These are phyloP conservation scores for Bilobella aurantiaca DNA, from an alignment of 1,140 invertebrate genomes.

Conservation along the genomic window DNA sequence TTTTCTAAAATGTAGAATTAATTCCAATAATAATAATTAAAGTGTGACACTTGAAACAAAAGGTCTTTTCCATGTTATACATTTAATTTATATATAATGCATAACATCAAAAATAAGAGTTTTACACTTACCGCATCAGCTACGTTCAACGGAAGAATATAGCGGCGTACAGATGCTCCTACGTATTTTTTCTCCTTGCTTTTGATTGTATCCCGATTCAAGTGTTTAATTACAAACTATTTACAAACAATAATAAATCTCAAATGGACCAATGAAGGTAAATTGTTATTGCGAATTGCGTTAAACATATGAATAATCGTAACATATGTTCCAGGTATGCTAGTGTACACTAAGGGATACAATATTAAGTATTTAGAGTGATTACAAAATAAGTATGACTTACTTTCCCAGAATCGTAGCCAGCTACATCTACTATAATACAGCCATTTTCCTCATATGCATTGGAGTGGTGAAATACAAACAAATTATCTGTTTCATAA, in stretches of 20 bases:
- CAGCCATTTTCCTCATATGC: slow-evolving; percentile 46
- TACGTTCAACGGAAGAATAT: slow-evolving; percentile 15
- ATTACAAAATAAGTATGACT: not conserved
- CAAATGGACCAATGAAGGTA: not conserved
- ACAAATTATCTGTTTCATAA: slow-evolving; percentile 42
- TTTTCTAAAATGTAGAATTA: not conserved
- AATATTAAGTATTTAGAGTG: not conserved
- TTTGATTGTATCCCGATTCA: not conserved
- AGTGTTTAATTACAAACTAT: not conserved
- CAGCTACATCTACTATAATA: slow-evolving; percentile 32
- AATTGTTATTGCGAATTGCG: slow-evolving; percentile 13
- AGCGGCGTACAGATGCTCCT: slow-evolving; percentile 17
- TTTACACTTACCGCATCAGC: not conserved
- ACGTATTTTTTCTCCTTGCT: not conserved
- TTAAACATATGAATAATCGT: too few relatives aligned
- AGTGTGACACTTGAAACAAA: not conserved
- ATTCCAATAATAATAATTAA: not conserved
- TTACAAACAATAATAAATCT: too few relatives aligned
- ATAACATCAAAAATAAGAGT: slow-evolving; percentile 5
- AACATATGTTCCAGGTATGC: too few relatives aligned
- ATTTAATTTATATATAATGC: too few relatives aligned
- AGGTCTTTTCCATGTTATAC: too few relatives aligned
- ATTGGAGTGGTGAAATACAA: slow-evolving; percentile 48
- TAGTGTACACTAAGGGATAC: not conserved
- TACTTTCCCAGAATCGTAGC: slow-evolving; percentile 10